phyloP scores from a whole-genome alignment of 2,888 invertebrate genomes.

The Phytoseiulus persimilis region DNA sequence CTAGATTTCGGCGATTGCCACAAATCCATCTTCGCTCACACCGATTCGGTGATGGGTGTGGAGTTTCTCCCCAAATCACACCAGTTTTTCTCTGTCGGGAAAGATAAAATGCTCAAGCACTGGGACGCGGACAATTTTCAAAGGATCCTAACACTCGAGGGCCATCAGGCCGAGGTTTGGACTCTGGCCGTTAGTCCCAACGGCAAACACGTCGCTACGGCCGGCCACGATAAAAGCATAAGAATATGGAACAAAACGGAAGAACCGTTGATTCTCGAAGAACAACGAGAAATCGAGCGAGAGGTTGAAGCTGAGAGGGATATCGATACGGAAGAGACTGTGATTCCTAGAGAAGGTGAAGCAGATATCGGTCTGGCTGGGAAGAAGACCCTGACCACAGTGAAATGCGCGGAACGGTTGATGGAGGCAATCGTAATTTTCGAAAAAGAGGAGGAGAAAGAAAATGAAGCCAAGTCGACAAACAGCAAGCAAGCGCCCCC shows the following conservation, averaged over 20 bases:
- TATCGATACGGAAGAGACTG: conserved; percentile 50
- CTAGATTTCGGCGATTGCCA: conserved; percentile 98
- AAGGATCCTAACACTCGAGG: conserved; percentile 79
- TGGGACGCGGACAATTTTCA: conserved; percentile 93
- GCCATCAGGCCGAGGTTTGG: conserved; percentile 73
- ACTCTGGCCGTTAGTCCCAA: conserved; percentile 67
- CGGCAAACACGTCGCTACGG: conserved; percentile 67
- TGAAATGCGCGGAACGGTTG: conserved; percentile 77
- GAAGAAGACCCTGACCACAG: conserved; percentile 75
- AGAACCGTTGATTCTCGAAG: conserved; percentile 83
- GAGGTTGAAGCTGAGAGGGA: conserved; percentile 63
- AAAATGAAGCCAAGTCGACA: conserved; percentile 50
- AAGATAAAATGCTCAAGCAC: conserved; percentile 86
- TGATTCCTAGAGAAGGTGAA: conserved; percentile 48
- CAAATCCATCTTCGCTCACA: conserved; percentile 83
- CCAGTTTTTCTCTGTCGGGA: conserved; percentile 83
- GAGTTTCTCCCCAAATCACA: conserved; percentile 84
- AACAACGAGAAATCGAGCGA: conserved; percentile 66
- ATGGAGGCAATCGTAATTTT: conserved; percentile 78
- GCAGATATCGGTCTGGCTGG: conserved; percentile 72
- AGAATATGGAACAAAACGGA: conserved; percentile 75
- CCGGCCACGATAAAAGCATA: conserved; percentile 78
- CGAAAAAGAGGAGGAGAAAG: conserved; percentile 54
- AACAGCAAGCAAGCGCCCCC: conserved; percentile 55
- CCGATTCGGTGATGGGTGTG: conserved; percentile 77